Conservation (phyloP, 2,888 invertebrate species). For the Caenorhabditis sinica region DNA sequence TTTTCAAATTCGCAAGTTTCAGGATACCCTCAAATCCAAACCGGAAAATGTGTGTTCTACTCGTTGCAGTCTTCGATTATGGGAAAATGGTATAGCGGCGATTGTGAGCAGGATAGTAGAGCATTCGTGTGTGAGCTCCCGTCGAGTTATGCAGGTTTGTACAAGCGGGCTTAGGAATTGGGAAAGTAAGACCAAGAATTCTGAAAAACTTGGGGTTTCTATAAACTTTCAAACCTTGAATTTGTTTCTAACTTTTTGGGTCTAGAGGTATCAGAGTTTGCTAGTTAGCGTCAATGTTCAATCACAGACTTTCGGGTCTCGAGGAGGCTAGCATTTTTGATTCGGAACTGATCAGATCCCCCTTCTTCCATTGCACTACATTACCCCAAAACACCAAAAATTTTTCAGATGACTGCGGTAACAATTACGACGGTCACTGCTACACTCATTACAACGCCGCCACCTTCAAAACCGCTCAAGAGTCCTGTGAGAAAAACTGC, state of each 20-base stretch:
- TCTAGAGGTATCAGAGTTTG: too few species aligned
- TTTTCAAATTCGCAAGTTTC: not conserved
- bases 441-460: not conserved
- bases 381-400: too few species aligned
- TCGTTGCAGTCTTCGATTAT: not conserved
- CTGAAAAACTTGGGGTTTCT: too few species aligned
- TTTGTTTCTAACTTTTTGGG: too few species aligned
- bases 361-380: too few species aligned
- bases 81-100: slow-evolving; percentile 1
- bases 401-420: slow-evolving; percentile 10
- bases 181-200: too few species aligned
- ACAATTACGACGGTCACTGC: slow-evolving; percentile 27
- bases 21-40: not conserved
- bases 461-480: not conserved
- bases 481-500: not conserved
- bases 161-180: not conserved
- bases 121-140: slow-evolving; percentile 20
- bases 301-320: too few species aligned
- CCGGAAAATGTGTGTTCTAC: slow-evolving; percentile 24
- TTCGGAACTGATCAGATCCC: too few species aligned
- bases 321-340: too few species aligned
- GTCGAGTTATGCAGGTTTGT: slow-evolving; percentile 4
- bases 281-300: too few species aligned
- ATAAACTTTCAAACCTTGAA: too few species aligned
- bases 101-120: not conserved